Evolutionary conservation across 2,797 vertebrate genomes (phyloP), one percentile per base, ranked within the genome.

Genomic region (Silurus aristotelis): DNA sequence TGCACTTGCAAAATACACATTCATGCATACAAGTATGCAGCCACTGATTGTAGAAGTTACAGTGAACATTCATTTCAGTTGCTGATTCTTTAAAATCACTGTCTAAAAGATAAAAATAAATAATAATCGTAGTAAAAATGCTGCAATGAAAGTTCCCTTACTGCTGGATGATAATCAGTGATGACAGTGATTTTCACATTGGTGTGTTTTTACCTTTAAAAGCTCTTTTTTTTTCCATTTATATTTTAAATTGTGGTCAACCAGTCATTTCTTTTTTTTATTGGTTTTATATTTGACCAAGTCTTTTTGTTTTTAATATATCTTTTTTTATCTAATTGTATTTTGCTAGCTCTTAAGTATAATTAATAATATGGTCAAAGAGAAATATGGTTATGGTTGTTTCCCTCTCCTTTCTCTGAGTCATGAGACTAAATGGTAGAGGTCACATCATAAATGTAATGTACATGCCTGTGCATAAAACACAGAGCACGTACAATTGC

Each of bases 91-190:
- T 68, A 27, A 52, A 43, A 60, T 52, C 60, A 80, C 77, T 66
- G 14, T 75, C 15, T 82, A 12, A 73, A 58, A 66, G 46, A 43
- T 70, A 60, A 89, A 84, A 80, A 61, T 27, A 22, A 80, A 82
- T n/a, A 76, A 48, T 38, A 43, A 25, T 64, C 5, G 8, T 72
- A 13, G 19, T 46, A n/a, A 27, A 85, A 85, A 25, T 58, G 2
- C 66, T 87, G 38, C 14, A 9, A 8, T 10, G 48, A 66, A 68
- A 75, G 38, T 67, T 73, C 68, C 61, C 14, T 77, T 6, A 31
- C 1, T 76, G 46, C 27, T 19, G 8, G 15, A 12, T 58, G 55
- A 66, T 72, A 6, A 13, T 52, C 10, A 71, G 0, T 55, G 1
- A 6, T 25, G 25, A 5, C 14, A 4, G 12, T 70, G 66, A 70